Conservation (phyloP, 2,113 vertebrate genomes). For the Neofelis nebulosa region DNA sequence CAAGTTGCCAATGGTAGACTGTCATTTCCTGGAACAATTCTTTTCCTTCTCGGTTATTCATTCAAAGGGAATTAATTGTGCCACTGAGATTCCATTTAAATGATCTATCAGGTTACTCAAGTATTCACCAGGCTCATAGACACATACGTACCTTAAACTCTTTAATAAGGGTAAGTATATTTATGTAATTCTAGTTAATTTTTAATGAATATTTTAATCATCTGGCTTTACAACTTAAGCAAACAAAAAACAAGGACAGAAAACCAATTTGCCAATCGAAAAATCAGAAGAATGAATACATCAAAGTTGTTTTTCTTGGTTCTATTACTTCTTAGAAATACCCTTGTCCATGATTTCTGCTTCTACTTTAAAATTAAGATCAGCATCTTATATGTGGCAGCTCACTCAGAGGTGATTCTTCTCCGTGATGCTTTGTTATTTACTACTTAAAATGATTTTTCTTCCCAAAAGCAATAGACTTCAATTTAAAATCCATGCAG, state of each 20-base stretch:
- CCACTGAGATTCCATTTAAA: background rate
- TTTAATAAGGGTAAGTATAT: background rate
- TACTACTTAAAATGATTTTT: conserved; percentile 10
- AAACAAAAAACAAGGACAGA: background rate
- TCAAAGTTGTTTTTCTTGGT: background rate
- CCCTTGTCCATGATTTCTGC: conserved; percentile 29
- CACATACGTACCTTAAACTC: background rate
- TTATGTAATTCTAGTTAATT: background rate
- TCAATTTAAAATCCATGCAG: conserved; percentile 32
- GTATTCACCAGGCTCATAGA: background rate
- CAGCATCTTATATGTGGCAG: conserved; percentile 46
- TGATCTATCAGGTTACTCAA: background rate
- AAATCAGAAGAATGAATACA: conserved; percentile 50
- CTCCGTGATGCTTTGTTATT: conserved; percentile 49
- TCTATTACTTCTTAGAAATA: conserved; percentile 60
- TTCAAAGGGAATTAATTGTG: background rate
- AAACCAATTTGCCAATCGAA: background rate
- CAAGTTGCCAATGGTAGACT: background rate
- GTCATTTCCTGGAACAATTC: background rate
- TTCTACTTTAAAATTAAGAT: conserved; percentile 62
- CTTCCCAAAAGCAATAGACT: background rate
- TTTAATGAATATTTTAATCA: conserved; percentile 25
- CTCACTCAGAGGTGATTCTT: conserved; percentile 56
- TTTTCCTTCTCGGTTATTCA: background rate
- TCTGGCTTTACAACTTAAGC: background rate